phyloP scores from a whole-genome alignment of 2,888 invertebrate genomes.

The Volucella inanis region DNA sequence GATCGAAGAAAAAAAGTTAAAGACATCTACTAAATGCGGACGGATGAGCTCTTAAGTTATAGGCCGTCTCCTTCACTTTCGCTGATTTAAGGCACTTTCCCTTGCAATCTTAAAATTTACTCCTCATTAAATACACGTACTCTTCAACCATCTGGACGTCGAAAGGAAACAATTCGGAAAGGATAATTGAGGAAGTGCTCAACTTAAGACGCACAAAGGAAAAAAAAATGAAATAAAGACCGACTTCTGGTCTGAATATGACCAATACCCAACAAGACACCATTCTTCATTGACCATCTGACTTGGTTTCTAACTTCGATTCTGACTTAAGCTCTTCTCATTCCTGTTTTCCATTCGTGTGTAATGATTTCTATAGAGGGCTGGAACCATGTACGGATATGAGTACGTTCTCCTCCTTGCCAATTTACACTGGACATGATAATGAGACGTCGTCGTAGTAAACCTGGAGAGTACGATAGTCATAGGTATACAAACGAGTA shows the following conservation, averaged over 20 bases:
- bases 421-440: conserved; percentile 53
- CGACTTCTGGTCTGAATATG: conserved; percentile 41
- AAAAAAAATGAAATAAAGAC: conserved; percentile 78
- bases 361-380: conserved; percentile 43
- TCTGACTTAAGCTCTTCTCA: conserved; percentile 34
- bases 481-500: too few relatives aligned
- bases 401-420: neutral
- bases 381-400: too few relatives aligned
- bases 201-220: too few relatives aligned
- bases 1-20: too few relatives aligned
- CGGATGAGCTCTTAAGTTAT: too few relatives aligned
- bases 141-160: conserved; percentile 44
- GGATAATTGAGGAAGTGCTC: conserved; percentile 81
- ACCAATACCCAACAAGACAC: conserved; percentile 47
- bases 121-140: neutral
- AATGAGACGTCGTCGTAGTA: conserved; percentile 56
- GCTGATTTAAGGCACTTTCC: too few relatives aligned
- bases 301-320: conserved; percentile 54
- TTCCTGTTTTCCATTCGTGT: conserved; percentile 25
- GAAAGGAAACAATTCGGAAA: conserved; percentile 65
- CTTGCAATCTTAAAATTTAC: too few relatives aligned
- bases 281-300: conserved; percentile 55
- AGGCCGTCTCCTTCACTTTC: too few relatives aligned
- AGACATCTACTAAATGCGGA: too few relatives aligned
- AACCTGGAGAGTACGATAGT: neutral